Conservation (phyloP, 2,797 vertebrate species). For the Gastrophryne carolinensis region DNA sequence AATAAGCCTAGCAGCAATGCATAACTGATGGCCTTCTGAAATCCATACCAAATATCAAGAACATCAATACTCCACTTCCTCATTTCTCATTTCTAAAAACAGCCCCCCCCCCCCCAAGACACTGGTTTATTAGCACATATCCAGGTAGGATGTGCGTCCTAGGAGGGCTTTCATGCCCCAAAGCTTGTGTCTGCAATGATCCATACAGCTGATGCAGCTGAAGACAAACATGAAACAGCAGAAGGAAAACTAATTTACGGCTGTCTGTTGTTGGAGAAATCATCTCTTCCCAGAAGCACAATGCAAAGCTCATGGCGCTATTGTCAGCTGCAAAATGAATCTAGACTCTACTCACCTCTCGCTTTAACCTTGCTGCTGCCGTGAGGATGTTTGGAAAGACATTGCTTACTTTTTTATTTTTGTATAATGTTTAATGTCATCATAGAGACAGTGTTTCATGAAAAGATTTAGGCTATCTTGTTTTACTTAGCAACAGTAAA, state of each 20-base stretch:
- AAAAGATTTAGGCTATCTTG: too few species aligned
- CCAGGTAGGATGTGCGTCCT: conserved; percentile 18
- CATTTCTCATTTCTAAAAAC: neutral
- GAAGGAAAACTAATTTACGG: conserved; percentile 32
- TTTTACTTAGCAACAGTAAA: too few species aligned
- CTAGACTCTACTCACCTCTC: neutral
- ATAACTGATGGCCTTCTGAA: neutral
- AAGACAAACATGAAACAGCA: conserved; percentile 33
- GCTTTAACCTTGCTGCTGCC: conserved; percentile 7
- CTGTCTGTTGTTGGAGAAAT: neutral
- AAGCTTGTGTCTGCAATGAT: conserved; percentile 26
- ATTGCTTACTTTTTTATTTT: neutral
- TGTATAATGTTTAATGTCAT: too few species aligned
- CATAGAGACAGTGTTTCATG: too few species aligned
- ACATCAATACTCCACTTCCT: neutral
- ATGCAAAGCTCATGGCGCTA: neutral
- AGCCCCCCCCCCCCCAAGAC: neutral
- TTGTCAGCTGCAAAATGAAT: neutral
- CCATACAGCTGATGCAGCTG: neutral
- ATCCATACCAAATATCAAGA: neutral
- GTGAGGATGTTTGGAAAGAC: neutral
- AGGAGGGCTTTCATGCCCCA: conserved; percentile 30
- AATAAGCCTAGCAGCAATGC: neutral
- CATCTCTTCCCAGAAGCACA: neutral
- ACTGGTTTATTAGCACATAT: conserved; percentile 4